Evolutionary conservation across 2,113 vertebrate genomes (phyloP).

Genomic region (Piprites chloris): DNA sequence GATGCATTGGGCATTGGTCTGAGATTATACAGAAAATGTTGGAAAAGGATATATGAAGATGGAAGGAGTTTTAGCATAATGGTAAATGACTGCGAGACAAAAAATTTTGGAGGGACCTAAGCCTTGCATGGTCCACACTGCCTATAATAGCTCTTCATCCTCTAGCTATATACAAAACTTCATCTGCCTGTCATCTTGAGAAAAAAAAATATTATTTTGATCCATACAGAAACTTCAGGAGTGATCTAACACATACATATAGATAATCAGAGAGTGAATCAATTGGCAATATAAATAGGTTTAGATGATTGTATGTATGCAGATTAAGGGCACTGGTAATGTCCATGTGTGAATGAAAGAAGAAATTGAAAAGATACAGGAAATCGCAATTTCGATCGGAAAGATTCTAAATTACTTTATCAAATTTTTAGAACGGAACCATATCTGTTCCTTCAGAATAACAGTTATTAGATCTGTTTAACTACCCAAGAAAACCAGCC

Average conservation of each 20-base stretch:
- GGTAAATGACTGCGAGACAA: background rate
- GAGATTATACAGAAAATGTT: background rate
- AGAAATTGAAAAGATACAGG: background rate
- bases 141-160: background rate
- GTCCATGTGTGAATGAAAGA: background rate
- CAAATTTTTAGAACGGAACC: background rate
- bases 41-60: background rate
- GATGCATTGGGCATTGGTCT: background rate
- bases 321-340: background rate
- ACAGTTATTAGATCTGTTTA: background rate
- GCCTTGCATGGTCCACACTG: rapidly evolving
- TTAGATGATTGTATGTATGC: background rate
- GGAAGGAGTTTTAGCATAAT: background rate
- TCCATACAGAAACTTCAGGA: background rate
- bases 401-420: background rate
- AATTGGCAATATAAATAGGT: background rate
- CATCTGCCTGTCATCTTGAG: background rate
- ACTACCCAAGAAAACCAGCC: background rate
- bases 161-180: background rate
- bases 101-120: background rate
- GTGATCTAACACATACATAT: background rate
- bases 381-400: background rate
- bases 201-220: background rate
- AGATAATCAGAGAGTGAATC: background rate
- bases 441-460: background rate